These are phyloP conservation scores for Erebia palarica DNA, from an alignment of 2,888 invertebrate genomes.

Conservation along the genomic window DNA sequence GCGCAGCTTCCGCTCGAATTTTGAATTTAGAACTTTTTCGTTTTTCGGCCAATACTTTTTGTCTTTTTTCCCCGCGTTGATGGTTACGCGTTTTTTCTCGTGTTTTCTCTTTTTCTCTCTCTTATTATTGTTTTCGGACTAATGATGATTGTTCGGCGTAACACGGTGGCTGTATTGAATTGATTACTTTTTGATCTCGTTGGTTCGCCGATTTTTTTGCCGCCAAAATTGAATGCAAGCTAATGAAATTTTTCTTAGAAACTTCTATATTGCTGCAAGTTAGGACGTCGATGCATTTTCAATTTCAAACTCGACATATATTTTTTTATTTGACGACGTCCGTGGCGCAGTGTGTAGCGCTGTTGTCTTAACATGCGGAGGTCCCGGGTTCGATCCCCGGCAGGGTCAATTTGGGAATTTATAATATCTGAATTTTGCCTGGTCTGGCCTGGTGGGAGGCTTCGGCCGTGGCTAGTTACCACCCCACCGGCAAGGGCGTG, in stretches of 20 bases:
- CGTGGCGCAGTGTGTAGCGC: no score
- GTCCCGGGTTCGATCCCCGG: no score
- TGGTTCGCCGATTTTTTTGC: conserved; percentile 42
- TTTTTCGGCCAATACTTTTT: conserved; percentile 50
- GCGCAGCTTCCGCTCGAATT: conserved; percentile 74
- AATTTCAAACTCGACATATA: conserved; percentile 15
- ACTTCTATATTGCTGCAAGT: conserved; percentile 9
- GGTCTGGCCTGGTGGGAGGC: no score
- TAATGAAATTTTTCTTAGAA: conserved; percentile 44
- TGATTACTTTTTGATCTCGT: conserved; percentile 44
- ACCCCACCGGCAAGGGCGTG: no score
- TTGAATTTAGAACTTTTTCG: conserved; percentile 66
- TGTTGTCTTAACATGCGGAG: no score
- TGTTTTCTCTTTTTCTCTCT: conserved; percentile 44
- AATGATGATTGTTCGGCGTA: conserved; percentile 64
- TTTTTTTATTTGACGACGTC: no score
- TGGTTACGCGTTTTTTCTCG: conserved; percentile 49
- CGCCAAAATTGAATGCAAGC: conserved; percentile 39
- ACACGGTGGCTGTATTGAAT: conserved; percentile 60
- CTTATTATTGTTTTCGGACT: conserved; percentile 41
- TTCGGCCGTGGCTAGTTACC: no score
- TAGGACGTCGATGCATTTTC: conserved; percentile 1
- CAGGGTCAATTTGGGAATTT: no score
- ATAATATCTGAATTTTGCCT: no score
- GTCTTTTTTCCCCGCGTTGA: conserved; percentile 47